Evolutionary conservation across 2,888 invertebrate genomes (phyloP).

Genomic region (Arctia plantaginis): DNA sequence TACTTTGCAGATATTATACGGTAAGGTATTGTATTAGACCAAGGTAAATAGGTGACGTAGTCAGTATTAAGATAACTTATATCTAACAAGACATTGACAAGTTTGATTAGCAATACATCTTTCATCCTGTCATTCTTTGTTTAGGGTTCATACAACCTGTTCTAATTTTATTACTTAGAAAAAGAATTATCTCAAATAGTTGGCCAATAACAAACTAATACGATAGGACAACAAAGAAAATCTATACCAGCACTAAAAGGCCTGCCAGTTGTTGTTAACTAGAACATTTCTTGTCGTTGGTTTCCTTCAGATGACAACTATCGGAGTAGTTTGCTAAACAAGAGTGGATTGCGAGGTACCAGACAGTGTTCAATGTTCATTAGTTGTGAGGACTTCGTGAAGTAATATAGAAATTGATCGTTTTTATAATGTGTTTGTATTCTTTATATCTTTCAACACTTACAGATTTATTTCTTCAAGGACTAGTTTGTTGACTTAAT

Average conservation of each 20-base stretch:
- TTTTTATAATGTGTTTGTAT: conserved; percentile 31
- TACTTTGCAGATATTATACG: not conserved
- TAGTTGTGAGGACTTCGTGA: conserved; percentile 57
- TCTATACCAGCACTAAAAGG: conserved; percentile 48
- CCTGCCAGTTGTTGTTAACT: conserved; percentile 65
- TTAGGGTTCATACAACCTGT: conserved; percentile 31
- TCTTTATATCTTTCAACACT: conserved; percentile 22
- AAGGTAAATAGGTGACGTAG: not conserved
- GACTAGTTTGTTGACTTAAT: not conserved
- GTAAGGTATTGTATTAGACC: not conserved
- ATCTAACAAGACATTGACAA: conserved; percentile 14
- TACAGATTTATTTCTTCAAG: not conserved
- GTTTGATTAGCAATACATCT: conserved; percentile 29
- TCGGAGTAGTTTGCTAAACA: conserved; percentile 63
- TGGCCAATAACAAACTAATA: conserved; percentile 59
- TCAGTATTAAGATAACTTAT: not conserved
- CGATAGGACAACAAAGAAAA: conserved; percentile 55
- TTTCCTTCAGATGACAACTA: conserved; percentile 67
- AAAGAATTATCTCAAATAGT: conserved; percentile 46
- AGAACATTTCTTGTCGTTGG: conserved; percentile 66
- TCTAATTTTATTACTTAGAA: conserved; percentile 29
- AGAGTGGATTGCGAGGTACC: conserved; percentile 52
- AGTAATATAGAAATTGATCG: conserved; percentile 40
- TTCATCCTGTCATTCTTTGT: conserved; percentile 20
- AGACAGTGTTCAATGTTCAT: conserved; percentile 58